Conservation (phyloP, 2,113 vertebrate genomes). For the Saccopteryx bilineata region DNA sequence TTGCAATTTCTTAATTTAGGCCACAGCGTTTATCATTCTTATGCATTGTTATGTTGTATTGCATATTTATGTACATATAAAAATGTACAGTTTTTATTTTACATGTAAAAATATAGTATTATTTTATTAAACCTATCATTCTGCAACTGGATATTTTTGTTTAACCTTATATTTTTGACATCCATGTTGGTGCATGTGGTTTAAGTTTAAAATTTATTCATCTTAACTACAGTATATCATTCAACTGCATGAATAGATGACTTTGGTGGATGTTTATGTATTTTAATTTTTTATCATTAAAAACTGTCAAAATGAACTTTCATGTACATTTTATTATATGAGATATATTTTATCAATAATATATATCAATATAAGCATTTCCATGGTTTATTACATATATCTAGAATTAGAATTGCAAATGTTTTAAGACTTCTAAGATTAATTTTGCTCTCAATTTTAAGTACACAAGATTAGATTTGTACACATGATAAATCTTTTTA, state of each 20-base stretch:
- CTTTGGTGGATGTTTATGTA: not conserved
- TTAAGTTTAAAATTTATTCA: not conserved
- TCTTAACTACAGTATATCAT: not conserved
- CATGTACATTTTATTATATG: not conserved
- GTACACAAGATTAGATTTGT: not conserved
- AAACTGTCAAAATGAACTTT: not conserved
- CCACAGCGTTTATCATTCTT: not conserved
- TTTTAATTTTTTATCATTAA: not conserved
- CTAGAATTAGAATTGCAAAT: not conserved
- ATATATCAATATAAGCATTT: not conserved
- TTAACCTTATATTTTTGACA: not conserved
- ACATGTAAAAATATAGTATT: not conserved
- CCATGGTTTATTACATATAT: not conserved
- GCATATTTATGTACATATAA: not conserved
- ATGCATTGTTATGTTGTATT: not conserved
- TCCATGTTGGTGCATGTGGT: not conserved
- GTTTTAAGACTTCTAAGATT: not conserved
- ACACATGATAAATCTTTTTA: not conserved
- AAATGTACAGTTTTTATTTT: not conserved
- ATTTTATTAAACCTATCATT: not conserved
- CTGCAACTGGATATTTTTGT: not conserved
- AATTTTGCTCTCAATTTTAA: conserved; percentile 54
- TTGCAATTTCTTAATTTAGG: not conserved
- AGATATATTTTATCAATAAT: not conserved
- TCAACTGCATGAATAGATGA: not conserved